Percentiles rank a stretch among this genome's conserved stretches.
phyloP scores from a whole-genome alignment of 2,888 invertebrate species.

The Argyra leucocephala region DNA sequence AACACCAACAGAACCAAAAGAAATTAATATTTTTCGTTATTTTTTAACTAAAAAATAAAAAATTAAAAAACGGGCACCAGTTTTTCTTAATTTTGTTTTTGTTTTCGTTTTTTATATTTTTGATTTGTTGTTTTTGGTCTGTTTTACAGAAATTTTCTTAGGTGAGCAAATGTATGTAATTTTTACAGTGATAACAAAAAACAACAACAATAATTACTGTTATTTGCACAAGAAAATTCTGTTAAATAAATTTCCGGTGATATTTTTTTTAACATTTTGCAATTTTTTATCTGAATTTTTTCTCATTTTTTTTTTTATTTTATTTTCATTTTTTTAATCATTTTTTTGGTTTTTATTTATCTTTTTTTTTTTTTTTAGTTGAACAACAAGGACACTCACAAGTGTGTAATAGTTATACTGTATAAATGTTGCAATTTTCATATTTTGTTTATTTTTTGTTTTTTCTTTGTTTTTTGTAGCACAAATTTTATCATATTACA shows the following conservation, averaged over 20 bases:
- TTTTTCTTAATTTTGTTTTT: too few species aligned
- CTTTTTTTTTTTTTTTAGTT: not conserved
- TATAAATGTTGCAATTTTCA: too few species aligned
- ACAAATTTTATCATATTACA: too few species aligned
- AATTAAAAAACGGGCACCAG: too few species aligned
- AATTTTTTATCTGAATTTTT: not conserved
- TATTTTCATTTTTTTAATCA: not conserved
- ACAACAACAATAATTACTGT: not conserved
- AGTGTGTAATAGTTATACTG: not conserved
- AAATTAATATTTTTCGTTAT: not conserved
- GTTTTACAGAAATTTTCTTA: too few species aligned
- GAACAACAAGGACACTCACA: not conserved
- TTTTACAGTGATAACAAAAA: not conserved
- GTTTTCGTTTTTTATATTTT: too few species aligned
- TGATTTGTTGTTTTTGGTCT: too few species aligned
- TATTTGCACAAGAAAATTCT: not conserved
- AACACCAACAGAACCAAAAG: not conserved
- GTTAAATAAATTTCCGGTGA: not conserved
- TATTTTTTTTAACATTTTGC: not conserved
- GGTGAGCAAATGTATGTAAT: too few species aligned
- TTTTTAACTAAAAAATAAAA: too few species aligned
- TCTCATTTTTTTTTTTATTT: not conserved
- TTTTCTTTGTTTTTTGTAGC: too few species aligned
- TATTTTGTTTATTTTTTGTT: too few species aligned
- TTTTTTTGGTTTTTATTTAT: not conserved